Base-by-base conservation (phyloP, 2,888 invertebrate species). In the Adelognathus sp. region DNA sequence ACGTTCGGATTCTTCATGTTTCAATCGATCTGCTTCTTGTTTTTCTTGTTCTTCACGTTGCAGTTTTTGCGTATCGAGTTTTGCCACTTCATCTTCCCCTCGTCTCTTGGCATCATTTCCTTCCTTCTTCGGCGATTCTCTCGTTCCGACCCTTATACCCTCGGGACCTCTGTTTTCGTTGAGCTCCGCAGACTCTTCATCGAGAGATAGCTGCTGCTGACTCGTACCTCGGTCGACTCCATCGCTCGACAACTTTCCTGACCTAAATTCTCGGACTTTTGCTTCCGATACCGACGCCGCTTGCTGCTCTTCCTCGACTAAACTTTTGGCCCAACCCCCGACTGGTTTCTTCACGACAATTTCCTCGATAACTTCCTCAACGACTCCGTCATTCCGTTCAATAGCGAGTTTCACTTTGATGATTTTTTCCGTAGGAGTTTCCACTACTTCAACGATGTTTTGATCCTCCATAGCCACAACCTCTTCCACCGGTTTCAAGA, bases 1-100 rank as follows among this genome's bases (percentile, higher is more conserved):
- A 21, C 14, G 41, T 21, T 70, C 61, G 83, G 87, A 75, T 11
- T 87, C 85, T 54, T 87, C 87, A 31, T 70, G 84, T 27, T 79
- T 83, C 3, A 81, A 79, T 16, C 63, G 75, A 27, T 63, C 63
- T 41, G 52, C 39, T 3, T 77, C 77, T 1, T 64, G 56, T 27
- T 46, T 44, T 11, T 52, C 74, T n/a, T 18, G 33, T 27, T 27
- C 61, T 2, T 24, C 21, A 1, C 21, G 24, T 76, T 79, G 75
- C 56, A 0, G 16, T 77, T 84, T 78, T 84, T 82, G 56, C 77
- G 82, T 27, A 58, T 54, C 1, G 31, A 14, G 1, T 18, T 80
- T 84, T 76, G 83, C 84, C 6, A 82, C 83, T 9, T 39, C 66
- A 7, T 70, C 46, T 50, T 61, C 50, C 44, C 58, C 46, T 46